Percentiles rank a stretch among this genome's conserved stretches.
Conservation (phyloP, 2,888 invertebrate genomes). For the Polymixis flavicincta region DNA sequence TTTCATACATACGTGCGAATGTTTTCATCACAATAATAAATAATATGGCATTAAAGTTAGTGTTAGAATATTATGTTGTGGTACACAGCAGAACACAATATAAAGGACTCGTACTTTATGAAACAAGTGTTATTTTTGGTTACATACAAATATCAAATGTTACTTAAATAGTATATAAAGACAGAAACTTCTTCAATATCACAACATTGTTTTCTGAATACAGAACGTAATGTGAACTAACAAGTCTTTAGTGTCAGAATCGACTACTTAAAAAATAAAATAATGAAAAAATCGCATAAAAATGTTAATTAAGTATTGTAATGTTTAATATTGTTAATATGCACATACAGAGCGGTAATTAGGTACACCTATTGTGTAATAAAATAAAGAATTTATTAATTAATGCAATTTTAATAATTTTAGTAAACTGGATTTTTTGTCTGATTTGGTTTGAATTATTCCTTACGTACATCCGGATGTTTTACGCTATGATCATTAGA, state of each 20-base stretch:
- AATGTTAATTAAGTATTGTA: background rate
- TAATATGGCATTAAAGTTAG: constrained; percentile 1
- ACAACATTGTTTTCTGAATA: background rate
- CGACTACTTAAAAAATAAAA: constrained; percentile 4
- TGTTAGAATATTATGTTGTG: constrained; percentile 5
- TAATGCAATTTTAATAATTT: background rate
- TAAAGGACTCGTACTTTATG: background rate
- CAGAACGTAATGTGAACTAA: background rate
- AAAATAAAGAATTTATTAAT: constrained; percentile 7
- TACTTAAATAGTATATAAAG: background rate
- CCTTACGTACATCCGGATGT: background rate
- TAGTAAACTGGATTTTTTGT: background rate
- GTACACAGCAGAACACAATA: background rate
- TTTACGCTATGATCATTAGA: background rate
- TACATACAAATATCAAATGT: too few species aligned
- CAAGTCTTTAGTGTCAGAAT: background rate
- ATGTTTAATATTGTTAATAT: constrained; percentile 33
- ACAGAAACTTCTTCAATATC: background rate
- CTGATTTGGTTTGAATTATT: background rate
- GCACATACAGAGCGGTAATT: constrained; percentile 36
- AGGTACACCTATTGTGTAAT: constrained; percentile 23
- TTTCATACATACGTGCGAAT: constrained; percentile 47
- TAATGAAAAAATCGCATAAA: too few species aligned
- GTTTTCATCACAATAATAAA: constrained; percentile 27
- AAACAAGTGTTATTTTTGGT: background rate